Evolutionary conservation across 2,113 vertebrate species (phyloP).

Genomic region (Chauna torquata): DNA sequence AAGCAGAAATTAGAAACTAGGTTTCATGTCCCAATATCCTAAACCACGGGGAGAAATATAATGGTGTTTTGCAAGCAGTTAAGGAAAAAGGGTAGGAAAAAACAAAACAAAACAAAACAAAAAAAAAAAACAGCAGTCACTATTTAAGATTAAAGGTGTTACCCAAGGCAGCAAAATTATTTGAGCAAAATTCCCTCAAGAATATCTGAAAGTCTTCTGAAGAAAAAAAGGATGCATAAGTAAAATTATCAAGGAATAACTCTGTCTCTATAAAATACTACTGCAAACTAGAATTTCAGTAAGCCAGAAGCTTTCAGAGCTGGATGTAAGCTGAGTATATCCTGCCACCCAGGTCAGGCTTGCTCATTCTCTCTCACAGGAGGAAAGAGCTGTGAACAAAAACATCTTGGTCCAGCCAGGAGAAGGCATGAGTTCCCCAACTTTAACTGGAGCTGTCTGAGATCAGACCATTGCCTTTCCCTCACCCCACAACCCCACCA

Average conservation of each 20-base stretch:
- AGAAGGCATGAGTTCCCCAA: background rate
- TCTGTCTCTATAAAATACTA: background rate
- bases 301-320: background rate
- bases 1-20: background rate
- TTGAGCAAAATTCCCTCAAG: background rate
- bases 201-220: background rate
- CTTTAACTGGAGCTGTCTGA: background rate
- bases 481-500: background rate
- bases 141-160: background rate
- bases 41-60: background rate
- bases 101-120: background rate
- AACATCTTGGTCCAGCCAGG: background rate
- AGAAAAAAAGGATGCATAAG: background rate
- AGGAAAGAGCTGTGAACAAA: background rate
- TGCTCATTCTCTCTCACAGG: background rate
- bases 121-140: background rate
- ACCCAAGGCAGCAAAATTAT: background rate
- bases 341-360: background rate
- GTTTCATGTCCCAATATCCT: background rate
- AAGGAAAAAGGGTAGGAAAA: background rate
- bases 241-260: background rate
- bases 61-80: background rate
- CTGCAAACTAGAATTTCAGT: background rate
- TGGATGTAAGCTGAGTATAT: background rate
- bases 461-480: too few relatives aligned